Percentiles rank a stretch among this genome's conserved stretches.
phyloP scores from a whole-genome alignment of 2,113 vertebrate genomes.

The Larimichthys crocea region DNA sequence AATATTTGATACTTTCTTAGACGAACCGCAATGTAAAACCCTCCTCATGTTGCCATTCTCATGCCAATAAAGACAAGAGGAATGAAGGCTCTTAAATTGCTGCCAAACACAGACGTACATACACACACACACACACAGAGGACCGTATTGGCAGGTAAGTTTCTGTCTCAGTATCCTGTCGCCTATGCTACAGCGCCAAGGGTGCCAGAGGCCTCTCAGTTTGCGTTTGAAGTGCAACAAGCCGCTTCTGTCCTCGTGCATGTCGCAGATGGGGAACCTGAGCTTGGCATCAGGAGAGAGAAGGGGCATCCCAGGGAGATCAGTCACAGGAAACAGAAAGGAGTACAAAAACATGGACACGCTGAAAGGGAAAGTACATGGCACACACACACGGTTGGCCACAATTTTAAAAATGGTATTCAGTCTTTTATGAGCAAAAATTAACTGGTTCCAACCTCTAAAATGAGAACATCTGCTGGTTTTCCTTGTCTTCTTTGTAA shows the following conservation, averaged over 20 bases:
- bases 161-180: constrained; percentile 57
- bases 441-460: neutral
- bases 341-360: constrained; percentile 49
- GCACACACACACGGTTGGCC: constrained; percentile 21
- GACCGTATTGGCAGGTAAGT: constrained; percentile 63
- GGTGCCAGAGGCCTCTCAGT: constrained; percentile 46
- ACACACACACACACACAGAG: neutral
- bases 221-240: constrained; percentile 76
- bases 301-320: constrained; percentile 60
- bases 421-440: neutral
- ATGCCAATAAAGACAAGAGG: constrained; percentile 65
- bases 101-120: constrained; percentile 47
- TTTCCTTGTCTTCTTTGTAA: neutral
- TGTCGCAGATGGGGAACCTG: constrained; percentile 73
- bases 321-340: constrained; percentile 48
- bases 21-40: constrained; percentile 40
- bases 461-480: neutral
- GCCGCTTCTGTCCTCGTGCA: constrained; percentile 61
- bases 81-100: constrained; percentile 46
- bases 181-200: constrained; percentile 54
- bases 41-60: constrained; percentile 48
- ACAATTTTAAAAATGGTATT: neutral
- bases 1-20: constrained; percentile 21
- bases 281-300: constrained; percentile 65
- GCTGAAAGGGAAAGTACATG: constrained; percentile 47